Evolutionary conservation across 2,113 vertebrate genomes (phyloP).

Genomic region (Myiopsitta monachus): DNA sequence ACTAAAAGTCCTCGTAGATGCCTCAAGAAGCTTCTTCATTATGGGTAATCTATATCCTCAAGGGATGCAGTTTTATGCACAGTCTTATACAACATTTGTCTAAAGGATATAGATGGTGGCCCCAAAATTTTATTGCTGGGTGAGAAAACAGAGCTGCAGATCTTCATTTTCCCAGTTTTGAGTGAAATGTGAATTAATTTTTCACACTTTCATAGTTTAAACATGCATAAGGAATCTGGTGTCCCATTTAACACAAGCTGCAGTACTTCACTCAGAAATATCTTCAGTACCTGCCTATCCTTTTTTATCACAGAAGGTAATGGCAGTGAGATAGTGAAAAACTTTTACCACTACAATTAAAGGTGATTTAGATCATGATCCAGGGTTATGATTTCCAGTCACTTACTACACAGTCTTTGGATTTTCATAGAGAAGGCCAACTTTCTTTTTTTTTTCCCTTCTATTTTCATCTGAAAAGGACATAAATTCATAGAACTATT

Average conservation of each 20-base stretch:
- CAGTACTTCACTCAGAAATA: not conserved
- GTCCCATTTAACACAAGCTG: not conserved
- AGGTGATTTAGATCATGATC: not conserved
- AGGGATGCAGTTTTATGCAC: not conserved
- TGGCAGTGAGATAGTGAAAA: not conserved
- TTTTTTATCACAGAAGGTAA: not conserved
- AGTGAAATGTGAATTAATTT: slow-evolving; percentile 1
- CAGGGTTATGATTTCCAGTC: not conserved
- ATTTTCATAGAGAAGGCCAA: not conserved
- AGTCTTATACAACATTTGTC: not conserved
- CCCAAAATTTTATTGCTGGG: not conserved
- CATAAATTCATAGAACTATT: not conserved
- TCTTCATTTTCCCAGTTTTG: not conserved
- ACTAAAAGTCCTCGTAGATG: not conserved
- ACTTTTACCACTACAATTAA: not conserved
- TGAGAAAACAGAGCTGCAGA: not conserved
- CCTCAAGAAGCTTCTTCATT: not conserved
- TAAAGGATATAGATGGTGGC: not conserved
- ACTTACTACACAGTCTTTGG: not conserved
- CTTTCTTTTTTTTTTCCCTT: not conserved
- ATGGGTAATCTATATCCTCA: not conserved
- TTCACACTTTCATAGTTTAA: not conserved
- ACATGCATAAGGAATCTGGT: not conserved
- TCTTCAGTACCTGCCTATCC: not conserved
- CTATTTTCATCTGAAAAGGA: not conserved